Percentiles rank a stretch among this genome's conserved stretches.
phyloP scores from a whole-genome alignment of 1,140 invertebrate genomes.

The Musca vetustissima region DNA sequence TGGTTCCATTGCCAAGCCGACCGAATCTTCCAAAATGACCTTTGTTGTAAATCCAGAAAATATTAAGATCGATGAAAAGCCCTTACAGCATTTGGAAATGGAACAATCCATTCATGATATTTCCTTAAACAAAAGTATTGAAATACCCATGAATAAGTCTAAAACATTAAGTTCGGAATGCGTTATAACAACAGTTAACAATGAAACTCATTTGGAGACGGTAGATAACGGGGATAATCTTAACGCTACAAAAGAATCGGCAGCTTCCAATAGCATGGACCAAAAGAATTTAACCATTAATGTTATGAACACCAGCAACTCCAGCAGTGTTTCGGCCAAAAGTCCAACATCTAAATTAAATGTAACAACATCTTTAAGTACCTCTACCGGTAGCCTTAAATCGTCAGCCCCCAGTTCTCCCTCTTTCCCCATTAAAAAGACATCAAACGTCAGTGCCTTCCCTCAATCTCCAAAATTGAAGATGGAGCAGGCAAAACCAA shows the following conservation, averaged over 20 bases:
- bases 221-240: neutral
- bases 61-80: no score
- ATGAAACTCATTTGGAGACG: neutral
- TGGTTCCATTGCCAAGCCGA: neutral
- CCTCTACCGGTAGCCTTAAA: neutral
- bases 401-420: constrained; percentile 35
- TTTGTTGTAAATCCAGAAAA: constrained; percentile 5
- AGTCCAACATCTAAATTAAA: constrained; percentile 10
- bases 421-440: constrained; percentile 39
- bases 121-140: constrained; percentile 16
- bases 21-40: neutral
- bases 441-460: constrained; percentile 29
- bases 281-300: neutral
- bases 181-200: neutral
- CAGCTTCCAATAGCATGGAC: neutral
- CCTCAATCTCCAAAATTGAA: constrained; percentile 39
- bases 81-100: neutral
- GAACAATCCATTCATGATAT: constrained; percentile 8
- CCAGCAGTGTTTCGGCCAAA: neutral
- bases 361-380: constrained; percentile 25
- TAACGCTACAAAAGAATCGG: neutral
- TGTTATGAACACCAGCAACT: neutral
- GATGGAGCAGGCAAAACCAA: neutral
- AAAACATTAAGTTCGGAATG: neutral
- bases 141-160: constrained; percentile 16